Evolutionary conservation across 2,797 vertebrate genomes (phyloP).

Genomic region (Phyllotis vaccarum): DNA sequence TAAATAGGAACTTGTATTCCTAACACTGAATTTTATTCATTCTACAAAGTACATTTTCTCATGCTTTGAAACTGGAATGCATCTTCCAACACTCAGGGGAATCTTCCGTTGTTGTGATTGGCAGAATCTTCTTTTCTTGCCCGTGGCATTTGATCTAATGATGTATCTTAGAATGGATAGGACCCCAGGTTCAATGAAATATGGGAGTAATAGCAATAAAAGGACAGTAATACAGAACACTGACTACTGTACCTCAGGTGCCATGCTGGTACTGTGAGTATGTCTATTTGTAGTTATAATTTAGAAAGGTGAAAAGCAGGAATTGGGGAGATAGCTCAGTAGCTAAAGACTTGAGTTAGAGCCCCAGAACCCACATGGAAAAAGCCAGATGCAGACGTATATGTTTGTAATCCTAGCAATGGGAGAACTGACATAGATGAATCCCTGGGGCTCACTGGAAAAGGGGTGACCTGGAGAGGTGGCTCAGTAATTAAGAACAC

Average conservation of each 20-base stretch:
- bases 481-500: background rate
- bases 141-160: conserved; percentile 53
- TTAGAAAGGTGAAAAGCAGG: conserved; percentile 13
- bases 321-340: background rate
- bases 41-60: conserved; percentile 41
- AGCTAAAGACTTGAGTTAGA: background rate
- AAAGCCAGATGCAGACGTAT: background rate
- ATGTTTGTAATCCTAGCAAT: background rate
- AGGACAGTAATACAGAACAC: background rate
- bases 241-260: background rate
- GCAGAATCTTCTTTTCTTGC: conserved; percentile 43
- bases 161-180: conserved; percentile 13
- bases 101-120: conserved; percentile 43
- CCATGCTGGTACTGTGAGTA: background rate
- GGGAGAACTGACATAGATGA: background rate
- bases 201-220: background rate
- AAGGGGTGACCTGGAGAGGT: background rate
- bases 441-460: background rate
- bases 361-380: background rate
- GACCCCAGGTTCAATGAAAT: conserved; percentile 17
- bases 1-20: conserved; percentile 20
- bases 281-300: conserved; percentile 4
- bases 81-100: conserved; percentile 10
- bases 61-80: conserved; percentile 27
- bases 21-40: conserved; percentile 42